Evolutionary conservation across 2,797 vertebrate genomes (phyloP).

Genomic region (Amblyopsis hoosieri): DNA sequence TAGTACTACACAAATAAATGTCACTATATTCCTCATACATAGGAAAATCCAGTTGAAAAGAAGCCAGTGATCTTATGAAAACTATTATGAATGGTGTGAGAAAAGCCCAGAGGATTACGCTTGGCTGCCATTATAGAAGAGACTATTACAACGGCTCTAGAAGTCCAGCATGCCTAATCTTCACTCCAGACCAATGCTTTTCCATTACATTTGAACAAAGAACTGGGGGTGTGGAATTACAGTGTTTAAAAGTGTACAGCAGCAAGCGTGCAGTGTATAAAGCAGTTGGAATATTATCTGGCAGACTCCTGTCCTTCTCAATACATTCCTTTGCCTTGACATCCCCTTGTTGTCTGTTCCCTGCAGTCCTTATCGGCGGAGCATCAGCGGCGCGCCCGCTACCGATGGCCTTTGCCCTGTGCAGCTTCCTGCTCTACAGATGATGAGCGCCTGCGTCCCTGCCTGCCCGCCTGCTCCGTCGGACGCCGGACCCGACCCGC

Average conservation of each 20-base stretch:
- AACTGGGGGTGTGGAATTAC: neutral
- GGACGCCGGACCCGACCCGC: conserved; percentile 58
- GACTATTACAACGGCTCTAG: neutral
- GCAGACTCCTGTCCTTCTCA: neutral
- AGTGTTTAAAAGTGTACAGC: neutral
- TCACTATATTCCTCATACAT: too few relatives aligned
- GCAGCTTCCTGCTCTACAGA: conserved; percentile 76
- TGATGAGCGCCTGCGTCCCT: conserved; percentile 72
- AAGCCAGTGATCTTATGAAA: neutral
- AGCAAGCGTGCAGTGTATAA: neutral
- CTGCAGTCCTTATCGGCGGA: conserved; percentile 75
- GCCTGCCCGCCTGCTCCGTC: conserved; percentile 57
- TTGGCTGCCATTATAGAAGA: neutral
- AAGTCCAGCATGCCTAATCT: too few relatives aligned
- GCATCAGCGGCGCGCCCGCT: conserved; percentile 51
- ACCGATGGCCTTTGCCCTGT: conserved; percentile 67
- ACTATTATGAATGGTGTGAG: neutral
- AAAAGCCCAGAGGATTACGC: neutral
- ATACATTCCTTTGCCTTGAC: conserved; percentile 1
- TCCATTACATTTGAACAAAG: neutral
- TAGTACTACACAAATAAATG: too few relatives aligned
- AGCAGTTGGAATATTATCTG: neutral
- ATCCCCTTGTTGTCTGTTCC: conserved; percentile 15
- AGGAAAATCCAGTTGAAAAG: neutral
- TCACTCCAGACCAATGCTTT: neutral